Evolutionary conservation across 2,888 invertebrate species (phyloP).

Genomic region (Papilio demoleus): DNA sequence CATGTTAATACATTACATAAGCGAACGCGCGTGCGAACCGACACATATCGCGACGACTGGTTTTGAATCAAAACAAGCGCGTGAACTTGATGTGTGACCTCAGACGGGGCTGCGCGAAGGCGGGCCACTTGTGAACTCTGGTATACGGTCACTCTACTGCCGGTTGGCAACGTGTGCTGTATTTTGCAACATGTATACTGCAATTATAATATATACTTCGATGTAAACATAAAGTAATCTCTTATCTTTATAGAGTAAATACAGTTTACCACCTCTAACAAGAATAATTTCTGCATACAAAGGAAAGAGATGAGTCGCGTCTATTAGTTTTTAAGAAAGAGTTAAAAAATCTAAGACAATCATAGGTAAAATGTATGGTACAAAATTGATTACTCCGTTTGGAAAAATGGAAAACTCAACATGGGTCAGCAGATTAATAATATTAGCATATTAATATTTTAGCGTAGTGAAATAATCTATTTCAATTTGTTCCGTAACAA

Average conservation of each 20-base stretch:
- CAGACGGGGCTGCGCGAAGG: constrained; percentile 59
- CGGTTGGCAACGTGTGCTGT: constrained; percentile 58
- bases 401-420: neutral
- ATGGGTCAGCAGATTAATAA: neutral
- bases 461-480: neutral
- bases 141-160: constrained; percentile 47
- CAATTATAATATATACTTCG: neutral
- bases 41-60: constrained; percentile 52
- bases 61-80: constrained; percentile 65
- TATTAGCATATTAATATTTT: neutral
- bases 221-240: neutral
- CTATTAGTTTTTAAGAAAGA: no score
- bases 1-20: constrained; percentile 37
- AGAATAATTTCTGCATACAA: no score
- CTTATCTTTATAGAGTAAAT: neutral
- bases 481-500: constrained; percentile 2
- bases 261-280: neutral
- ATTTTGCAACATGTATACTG: constrained; percentile 43
- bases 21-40: constrained; percentile 48
- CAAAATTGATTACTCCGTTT: no score
- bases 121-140: constrained; percentile 61
- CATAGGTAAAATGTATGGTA: no score
- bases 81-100: constrained; percentile 80
- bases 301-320: no score
- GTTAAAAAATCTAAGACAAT: no score